Evolutionary conservation across 2,797 vertebrate species (phyloP).

Genomic region (Sarcophilus harrisii): DNA sequence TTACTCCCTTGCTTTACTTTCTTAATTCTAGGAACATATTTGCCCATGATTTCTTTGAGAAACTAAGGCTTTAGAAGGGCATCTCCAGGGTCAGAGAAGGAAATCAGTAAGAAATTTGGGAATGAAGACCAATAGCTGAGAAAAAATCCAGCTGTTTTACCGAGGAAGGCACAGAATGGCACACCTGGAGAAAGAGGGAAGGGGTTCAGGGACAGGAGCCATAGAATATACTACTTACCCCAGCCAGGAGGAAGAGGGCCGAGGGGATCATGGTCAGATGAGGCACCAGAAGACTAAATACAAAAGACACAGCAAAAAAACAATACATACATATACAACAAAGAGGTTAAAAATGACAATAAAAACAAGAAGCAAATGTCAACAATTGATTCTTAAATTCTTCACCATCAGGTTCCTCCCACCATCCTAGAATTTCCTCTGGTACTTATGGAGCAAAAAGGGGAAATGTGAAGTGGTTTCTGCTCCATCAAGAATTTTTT

Average conservation of each 20-base stretch:
- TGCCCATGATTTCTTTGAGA: background rate
- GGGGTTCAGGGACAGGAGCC: background rate
- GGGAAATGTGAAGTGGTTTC: slow-evolving; percentile 24
- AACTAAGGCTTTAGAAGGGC: background rate
- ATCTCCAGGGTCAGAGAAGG: background rate
- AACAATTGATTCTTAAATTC: slow-evolving; percentile 57
- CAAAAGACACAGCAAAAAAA: slow-evolving; percentile 84
- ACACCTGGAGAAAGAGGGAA: background rate
- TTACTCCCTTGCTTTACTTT: background rate
- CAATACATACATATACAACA: slow-evolving; percentile 70
- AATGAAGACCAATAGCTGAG: background rate
- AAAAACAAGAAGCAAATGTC: slow-evolving; percentile 46
- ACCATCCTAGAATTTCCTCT: slow-evolving; percentile 75
- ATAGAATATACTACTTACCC: slow-evolving; percentile 90
- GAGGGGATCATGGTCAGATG: slow-evolving; percentile 95
- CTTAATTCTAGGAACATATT: background rate
- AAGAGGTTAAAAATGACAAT: background rate
- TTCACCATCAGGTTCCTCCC: background rate
- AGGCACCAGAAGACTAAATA: slow-evolving; percentile 91
- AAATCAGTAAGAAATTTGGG: rapidly evolving
- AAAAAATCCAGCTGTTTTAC: background rate
- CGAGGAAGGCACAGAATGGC: background rate
- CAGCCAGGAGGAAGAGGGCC: slow-evolving; percentile 96
- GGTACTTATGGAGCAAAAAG: slow-evolving; percentile 32
- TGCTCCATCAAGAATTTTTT: slow-evolving; percentile 21